A percentile compares a stretch with the other conserved stretches of the same genome.
phyloP scores from a whole-genome alignment of 2,888 invertebrate species.

The Hydriomena furcata region DNA sequence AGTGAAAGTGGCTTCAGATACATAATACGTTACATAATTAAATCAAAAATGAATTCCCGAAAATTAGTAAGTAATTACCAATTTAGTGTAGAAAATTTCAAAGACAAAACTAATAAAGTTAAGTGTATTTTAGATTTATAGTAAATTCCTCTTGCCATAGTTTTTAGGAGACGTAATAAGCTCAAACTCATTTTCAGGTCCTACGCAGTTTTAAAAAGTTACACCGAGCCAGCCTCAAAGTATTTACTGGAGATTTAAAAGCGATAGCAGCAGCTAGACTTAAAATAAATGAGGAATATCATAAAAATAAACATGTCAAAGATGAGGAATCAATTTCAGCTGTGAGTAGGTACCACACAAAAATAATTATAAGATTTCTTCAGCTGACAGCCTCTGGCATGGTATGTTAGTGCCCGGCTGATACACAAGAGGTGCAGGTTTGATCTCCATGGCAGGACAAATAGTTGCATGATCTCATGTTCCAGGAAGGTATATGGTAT shows the following conservation, averaged over 20 bases:
- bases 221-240: slow-evolving; percentile 86
- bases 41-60: slow-evolving; percentile 39
- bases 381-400: too few relatives aligned
- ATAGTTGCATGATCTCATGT: too few relatives aligned
- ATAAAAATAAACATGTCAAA: slow-evolving; percentile 85
- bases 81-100: too few relatives aligned
- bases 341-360: slow-evolving; percentile 67
- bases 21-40: slow-evolving; percentile 6
- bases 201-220: slow-evolving; percentile 87
- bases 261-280: slow-evolving; percentile 85
- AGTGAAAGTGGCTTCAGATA: too few relatives aligned
- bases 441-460: too few relatives aligned
- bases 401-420: too few relatives aligned
- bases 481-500: too few relatives aligned
- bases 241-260: slow-evolving; percentile 86
- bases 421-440: too few relatives aligned
- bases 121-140: too few relatives aligned
- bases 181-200: slow-evolving; percentile 75
- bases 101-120: too few relatives aligned
- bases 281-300: slow-evolving; percentile 91
- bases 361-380: background rate
- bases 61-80: slow-evolving; percentile 43
- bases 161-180: too few relatives aligned
- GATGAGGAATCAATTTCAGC: slow-evolving; percentile 85
- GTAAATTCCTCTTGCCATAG: too few relatives aligned